Evolutionary conservation across 2,113 vertebrate species (phyloP).

Genomic region (Ifrita kowaldi): DNA sequence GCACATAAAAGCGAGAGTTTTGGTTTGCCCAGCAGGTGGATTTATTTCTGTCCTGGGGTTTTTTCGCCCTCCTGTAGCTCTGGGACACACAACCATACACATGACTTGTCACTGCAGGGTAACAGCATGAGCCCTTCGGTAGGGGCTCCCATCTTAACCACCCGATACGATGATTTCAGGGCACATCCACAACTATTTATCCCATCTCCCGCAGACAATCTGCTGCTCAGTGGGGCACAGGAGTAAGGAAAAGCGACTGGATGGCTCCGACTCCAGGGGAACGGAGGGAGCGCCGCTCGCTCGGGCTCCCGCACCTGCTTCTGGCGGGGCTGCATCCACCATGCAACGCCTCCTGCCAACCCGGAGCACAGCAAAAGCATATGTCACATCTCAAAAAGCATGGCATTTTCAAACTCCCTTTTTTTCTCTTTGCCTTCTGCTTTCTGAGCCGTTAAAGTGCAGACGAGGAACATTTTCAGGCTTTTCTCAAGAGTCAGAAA

Average conservation of each 20-base stretch:
- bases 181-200: not conserved
- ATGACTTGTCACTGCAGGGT: fast-evolving
- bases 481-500: constrained; percentile 38
- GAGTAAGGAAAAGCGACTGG: not conserved
- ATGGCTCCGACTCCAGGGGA: not conserved
- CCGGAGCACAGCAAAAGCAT: constrained; percentile 38
- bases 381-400: constrained; percentile 60
- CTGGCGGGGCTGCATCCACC: constrained; percentile 33
- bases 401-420: constrained; percentile 47
- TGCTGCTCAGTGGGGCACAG: not conserved
- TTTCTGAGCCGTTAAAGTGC: constrained; percentile 36
- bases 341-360: constrained; percentile 40
- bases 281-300: not conserved
- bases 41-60: not conserved
- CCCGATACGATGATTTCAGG: not conserved
- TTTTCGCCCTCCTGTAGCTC: not conserved
- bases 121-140: not conserved
- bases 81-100: fast-evolving
- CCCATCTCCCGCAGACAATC: not conserved
- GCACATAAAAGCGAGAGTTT: fast-evolving
- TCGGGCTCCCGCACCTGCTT: constrained; percentile 40
- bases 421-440: constrained; percentile 64
- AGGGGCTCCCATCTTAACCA: not conserved
- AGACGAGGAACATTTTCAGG: constrained; percentile 33
- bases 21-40: not conserved